Evolutionary conservation across 35 echinoderm and acorn worm species (phyloP), one percentile per base, ranked within the genome.

Genomic region (Apostichopus japonicus): DNA sequence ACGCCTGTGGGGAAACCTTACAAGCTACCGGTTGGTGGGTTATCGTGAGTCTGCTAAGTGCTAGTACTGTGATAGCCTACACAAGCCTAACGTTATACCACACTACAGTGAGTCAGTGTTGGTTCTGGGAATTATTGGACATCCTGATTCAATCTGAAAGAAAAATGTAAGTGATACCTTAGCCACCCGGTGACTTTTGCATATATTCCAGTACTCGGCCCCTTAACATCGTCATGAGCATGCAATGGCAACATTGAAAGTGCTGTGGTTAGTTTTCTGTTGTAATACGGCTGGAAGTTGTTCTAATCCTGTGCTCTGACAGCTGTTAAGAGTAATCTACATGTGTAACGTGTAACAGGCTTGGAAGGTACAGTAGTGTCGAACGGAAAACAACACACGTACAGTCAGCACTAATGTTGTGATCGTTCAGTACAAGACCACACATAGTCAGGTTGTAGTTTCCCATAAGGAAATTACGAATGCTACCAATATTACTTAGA

Each of bases 201-300:
- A 67, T 65, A 71, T 53, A 95, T 51, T 44, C 86, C 87, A 84
- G 90, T 90, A 78, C 86, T 65, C 54, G 94, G 86, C 78, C 53
- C 63, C 54, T 90, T 93, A 6, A 72, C 56, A 19, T 95, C 91
- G 54, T 95, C 94, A 52, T 95, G 80, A 4, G 92, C 54, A 24
- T 88, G 76, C 27, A 95, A 27, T 4, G 94, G 94, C 71, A 95
- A 91, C 94, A 95, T 95, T 61, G 17, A 87, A 62, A 89, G 63
- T n/a, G 63, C 16, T 54, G 14, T 72, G 33, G 44, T 17, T 89
- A 8, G 65, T 24, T 72, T 25, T 62, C 65, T 88, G 58, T 9
- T 52, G 57, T 61, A 13, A 5, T 61, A 10, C 57, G 8, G 57
- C 57, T 61, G 57, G 0, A 13, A 61, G 57, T 44, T 44, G 3